Base-by-base conservation (phyloP, 2,113 vertebrate genomes). In the Camelus bactrianus region DNA sequence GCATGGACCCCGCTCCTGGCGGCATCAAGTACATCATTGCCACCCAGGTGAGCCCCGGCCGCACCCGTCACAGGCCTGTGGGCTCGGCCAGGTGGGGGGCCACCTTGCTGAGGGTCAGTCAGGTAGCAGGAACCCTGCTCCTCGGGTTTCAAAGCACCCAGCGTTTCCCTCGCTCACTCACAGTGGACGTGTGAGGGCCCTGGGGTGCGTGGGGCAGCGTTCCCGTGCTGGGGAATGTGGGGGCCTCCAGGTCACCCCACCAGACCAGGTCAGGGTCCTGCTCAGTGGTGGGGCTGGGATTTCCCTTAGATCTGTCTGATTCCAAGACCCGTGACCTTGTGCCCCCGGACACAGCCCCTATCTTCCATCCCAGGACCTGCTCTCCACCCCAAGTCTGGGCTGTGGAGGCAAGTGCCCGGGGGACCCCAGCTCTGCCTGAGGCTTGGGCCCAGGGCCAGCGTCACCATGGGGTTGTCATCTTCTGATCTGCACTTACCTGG, bases 11-110 rank as follows among this genome's bases (percentile, higher is more conserved):
- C 0, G 46, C 94, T 56, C 98, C 99, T 0, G 99, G 98, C 3
- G 98, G 98, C 42, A 82, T 99, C 80, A 98, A 88, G 82, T 99
- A 99, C 88, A 96, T 99, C 92, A 99, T 99, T n/a, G 99, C 98
- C 96, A 99, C 99, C 17, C 98, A 99, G 99, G 99, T 99, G 97
- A 7, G 75, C 48, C 69, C 54, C 2, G 72, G 70, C 4, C 6
- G 14, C 19, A 1, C 64, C n/a, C 75, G 0, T 0, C 60, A 3
- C 0, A 5, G 8, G 19, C 60, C 22, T 8, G 8, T 0, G 4
- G 91, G 80, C 65, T 24, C 2, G 10, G 11, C 20, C 62, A 17
- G 52, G 30, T 26, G 17, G 58, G 22, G 13, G 32, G 30, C 52
- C 52, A 16, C 13, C 1, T 14, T 54, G 52, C 52, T 14, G 30